These are phyloP conservation scores for Ctenomys sociabilis DNA, from an alignment of 2,113 vertebrate species.

Conservation along the genomic window DNA sequence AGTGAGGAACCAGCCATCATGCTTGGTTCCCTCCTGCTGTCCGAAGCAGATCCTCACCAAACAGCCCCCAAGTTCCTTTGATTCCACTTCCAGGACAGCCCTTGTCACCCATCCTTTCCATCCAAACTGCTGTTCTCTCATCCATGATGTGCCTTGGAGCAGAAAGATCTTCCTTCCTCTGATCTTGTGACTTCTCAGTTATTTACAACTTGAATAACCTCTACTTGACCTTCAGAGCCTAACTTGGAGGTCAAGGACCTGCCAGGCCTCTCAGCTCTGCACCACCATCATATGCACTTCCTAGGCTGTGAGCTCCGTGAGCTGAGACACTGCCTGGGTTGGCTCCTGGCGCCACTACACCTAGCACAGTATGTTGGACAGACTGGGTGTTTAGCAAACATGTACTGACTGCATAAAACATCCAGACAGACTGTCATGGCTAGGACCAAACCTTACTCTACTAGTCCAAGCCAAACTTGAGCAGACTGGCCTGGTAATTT, in stretches of 20 bases:
- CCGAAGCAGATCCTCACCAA: background rate
- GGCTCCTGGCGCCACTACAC: background rate
- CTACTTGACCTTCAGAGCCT: background rate
- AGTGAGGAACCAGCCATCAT: rapidly evolving
- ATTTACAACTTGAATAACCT: background rate
- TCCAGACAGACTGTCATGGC: background rate
- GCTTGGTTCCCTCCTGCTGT: background rate
- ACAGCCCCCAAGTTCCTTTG: background rate
- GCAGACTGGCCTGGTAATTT: background rate
- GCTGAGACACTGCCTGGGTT: rapidly evolving
- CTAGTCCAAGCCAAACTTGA: background rate
- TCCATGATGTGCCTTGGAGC: background rate
- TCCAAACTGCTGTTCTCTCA: background rate
- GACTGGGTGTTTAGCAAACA: background rate
- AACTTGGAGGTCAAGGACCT: background rate
- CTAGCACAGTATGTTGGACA: no score
- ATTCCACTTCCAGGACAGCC: background rate
- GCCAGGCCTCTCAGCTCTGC: background rate
- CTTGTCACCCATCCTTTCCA: background rate
- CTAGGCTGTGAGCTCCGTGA: background rate
- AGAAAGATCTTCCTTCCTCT: background rate
- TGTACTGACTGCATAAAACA: background rate
- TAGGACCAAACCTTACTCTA: background rate
- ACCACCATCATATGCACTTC: background rate
- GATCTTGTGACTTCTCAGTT: background rate